Evolutionary conservation across 1,140 invertebrate genomes (phyloP), one percentile per base, ranked within the genome.

Genomic region (Pantala flavescens): DNA sequence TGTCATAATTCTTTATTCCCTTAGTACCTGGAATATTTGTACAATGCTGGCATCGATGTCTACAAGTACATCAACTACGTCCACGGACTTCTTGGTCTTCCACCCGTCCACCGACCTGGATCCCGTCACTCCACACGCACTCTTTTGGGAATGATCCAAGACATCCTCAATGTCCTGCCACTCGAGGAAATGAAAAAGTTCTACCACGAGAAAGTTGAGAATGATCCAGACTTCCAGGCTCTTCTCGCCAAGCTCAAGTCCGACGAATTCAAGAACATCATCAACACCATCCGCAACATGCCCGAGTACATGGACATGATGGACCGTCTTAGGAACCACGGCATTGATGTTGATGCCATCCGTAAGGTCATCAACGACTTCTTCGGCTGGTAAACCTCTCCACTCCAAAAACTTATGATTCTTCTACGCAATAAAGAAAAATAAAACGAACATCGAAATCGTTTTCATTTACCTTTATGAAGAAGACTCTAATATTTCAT

Each of bases 151-250:
- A 63, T 63, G 49, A 21, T 63, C 49, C n/a, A 77, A 7, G 79
- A 81, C 49, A 70, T 82, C 0, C 74, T 75, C 73, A 74, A 77
- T 11, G 7, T 79, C n/a, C 70, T 81, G 19, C 81, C 81, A 2
- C 10, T 76, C 0, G 71, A 80, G 0, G 28, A 81, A 24, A 77
- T 81, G 11, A 55, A 79, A n/a, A 76, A 74, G n/a, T 72, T 81
- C 19, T 78, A 78, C 73, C 0, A 78, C 0, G 16, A 79, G 14
- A 82, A 82, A 74, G 11, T 80, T 0, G 36, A 73, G 0, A 77
- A 21, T 10, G 78, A 77, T 7, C 28, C 73, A 24, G 74, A 70
- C 10, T 82, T 81, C 24, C 63, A 43, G 0, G 36, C 75, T 0
- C 76, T 81, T 7, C 55, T 81, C 0, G 16, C 76, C 7, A 71